A percentile compares a stretch with the other conserved stretches of the same genome.
Conservation (phyloP, 2,888 invertebrate genomes). For the Hipparchia sbordonii region DNA sequence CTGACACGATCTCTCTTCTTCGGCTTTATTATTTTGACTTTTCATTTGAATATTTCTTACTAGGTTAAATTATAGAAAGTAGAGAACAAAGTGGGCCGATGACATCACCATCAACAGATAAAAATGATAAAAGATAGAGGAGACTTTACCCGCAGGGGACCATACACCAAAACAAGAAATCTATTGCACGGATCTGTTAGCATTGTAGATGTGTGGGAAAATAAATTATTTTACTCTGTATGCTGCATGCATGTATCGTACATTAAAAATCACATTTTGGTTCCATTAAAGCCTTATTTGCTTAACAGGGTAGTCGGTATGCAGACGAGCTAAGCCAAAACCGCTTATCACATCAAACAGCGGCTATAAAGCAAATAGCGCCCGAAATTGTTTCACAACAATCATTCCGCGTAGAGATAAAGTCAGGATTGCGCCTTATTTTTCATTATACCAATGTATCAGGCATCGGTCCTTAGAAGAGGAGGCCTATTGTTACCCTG, state of each 20-base stretch:
- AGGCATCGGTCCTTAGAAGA: conserved; percentile 15
- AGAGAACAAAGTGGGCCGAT: no score
- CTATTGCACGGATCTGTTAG: no score
- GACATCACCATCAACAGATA: no score
- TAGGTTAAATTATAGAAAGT: no score
- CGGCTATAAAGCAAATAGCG: conserved; percentile 23
- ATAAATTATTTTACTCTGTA: neutral
- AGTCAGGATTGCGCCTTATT: conserved; percentile 20
- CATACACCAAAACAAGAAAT: no score
- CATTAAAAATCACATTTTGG: neutral
- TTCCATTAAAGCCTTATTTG: conserved; percentile 16
- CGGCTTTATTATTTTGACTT: neutral
- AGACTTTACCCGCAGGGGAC: no score
- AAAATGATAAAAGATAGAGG: no score
- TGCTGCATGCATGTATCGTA: neutral
- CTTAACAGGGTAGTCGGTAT: conserved; percentile 4
- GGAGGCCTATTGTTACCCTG: conserved; percentile 14
- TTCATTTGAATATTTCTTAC: neutral
- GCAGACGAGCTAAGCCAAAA: conserved; percentile 21
- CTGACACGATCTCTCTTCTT: neutral
- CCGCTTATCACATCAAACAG: conserved; percentile 27
- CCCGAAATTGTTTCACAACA: conserved; percentile 25
- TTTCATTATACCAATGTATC: conserved; percentile 26
- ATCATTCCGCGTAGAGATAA: conserved; percentile 21
- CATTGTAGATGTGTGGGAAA: no score